Conservation (phyloP, 2,888 invertebrate genomes). For the Oxycera nigricornis region DNA sequence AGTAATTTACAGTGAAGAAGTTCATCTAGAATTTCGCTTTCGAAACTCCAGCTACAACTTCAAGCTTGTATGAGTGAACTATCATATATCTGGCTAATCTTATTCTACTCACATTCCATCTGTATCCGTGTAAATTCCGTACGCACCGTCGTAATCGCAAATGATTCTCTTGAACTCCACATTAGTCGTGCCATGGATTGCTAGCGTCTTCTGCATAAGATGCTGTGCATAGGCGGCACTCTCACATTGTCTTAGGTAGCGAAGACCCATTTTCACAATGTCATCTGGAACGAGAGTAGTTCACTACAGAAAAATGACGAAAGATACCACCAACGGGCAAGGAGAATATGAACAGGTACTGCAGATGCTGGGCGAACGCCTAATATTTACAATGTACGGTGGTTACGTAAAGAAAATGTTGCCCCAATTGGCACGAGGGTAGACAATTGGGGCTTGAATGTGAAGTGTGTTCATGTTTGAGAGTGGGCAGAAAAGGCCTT, state of each 20-base stretch:
- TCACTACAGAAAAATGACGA: neutral
- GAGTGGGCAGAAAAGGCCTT: slow-evolving; percentile 12
- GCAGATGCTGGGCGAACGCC: neutral
- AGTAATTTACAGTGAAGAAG: too few relatives aligned
- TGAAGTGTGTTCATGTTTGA: neutral
- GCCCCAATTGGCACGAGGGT: slow-evolving; percentile 31
- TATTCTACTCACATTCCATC: slow-evolving; percentile 65
- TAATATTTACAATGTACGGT: neutral
- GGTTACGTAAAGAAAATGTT: slow-evolving; percentile 17
- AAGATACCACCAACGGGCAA: neutral
- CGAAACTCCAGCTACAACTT: too few relatives aligned
- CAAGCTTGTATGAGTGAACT: too few relatives aligned
- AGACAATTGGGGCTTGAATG: slow-evolving; percentile 4
- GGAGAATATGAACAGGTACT: neutral
- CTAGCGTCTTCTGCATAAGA: slow-evolving; percentile 65
- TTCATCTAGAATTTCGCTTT: neutral
- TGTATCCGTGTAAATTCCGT: slow-evolving; percentile 65
- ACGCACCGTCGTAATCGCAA: slow-evolving; percentile 74
- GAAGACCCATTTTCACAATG: slow-evolving; percentile 62
- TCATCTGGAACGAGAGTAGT: slow-evolving; percentile 46
- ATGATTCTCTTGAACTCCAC: slow-evolving; percentile 64
- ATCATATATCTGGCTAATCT: too few relatives aligned
- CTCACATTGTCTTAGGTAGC: slow-evolving; percentile 73
- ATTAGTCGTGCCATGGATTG: slow-evolving; percentile 67
- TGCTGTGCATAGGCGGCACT: slow-evolving; percentile 67